Evolutionary conservation across 2,113 vertebrate genomes (phyloP).

Genomic region (Rattus norvegicus): GRCr8 NC_086038.1:33957001-33957500

Average conservation of each 20-base stretch:
- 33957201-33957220: not conserved
- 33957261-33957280: no score
- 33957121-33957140: not conserved
- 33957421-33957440: not conserved
- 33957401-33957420: constrained; percentile 5
- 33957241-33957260: not conserved
- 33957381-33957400: not conserved
- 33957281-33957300: not conserved
- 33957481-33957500: not conserved
- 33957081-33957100: not conserved
- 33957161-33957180: not conserved
- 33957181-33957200: not conserved
- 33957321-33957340: not conserved
- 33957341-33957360: not conserved
- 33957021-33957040: not conserved
- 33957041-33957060: not conserved
- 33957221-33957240: not conserved
- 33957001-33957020: not conserved
- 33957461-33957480: constrained; percentile 27
- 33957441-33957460: constrained; percentile 34
- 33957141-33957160: not conserved
- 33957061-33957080: not conserved
- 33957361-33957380: not conserved
- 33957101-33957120: not conserved
- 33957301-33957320: not conserved